A percentile compares a stretch with the other conserved stretches of the same genome.
phyloP scores from a whole-genome alignment of 2,797 vertebrate species.

The Acestrorhynchus altus region DNA sequence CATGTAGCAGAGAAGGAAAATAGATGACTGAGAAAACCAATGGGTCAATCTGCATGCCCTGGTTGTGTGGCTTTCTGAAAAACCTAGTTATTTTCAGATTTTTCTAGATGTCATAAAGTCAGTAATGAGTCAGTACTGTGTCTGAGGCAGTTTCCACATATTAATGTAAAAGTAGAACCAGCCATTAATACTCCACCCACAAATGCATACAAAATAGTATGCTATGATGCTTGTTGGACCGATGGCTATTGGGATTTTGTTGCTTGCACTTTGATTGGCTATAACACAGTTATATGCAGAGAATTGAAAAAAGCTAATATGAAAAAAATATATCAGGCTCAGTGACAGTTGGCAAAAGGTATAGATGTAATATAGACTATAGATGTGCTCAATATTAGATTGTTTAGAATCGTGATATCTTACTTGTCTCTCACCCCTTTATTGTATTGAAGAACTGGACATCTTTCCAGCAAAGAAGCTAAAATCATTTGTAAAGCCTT shows the following conservation, averaged over 20 bases:
- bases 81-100: slow-evolving; percentile 56
- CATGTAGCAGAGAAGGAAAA: slow-evolving; percentile 53
- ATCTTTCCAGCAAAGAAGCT: slow-evolving; percentile 75
- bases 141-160: slow-evolving; percentile 2
- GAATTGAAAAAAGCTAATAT: no score
- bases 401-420: not conserved
- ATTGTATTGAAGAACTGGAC: slow-evolving; percentile 76
- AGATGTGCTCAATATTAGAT: no score
- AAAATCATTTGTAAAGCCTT: slow-evolving; percentile 85
- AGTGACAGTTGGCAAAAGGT: not conserved
- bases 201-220: not conserved
- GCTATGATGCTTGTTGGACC: no score
- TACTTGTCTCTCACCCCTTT: slow-evolving; percentile 38
- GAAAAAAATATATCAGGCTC: not conserved
- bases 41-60: slow-evolving; percentile 50
- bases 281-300: not conserved
- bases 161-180: not conserved
- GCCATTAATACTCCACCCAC: not conserved
- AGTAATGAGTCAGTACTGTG: slow-evolving; percentile 57
- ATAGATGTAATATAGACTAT: no score
- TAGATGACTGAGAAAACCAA: slow-evolving; percentile 48
- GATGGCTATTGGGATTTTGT: not conserved
- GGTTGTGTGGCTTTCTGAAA: slow-evolving; percentile 59
- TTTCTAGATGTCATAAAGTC: slow-evolving; percentile 55
- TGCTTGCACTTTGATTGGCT: not conserved